phyloP scores from a whole-genome alignment of 2,113 vertebrate species.

The Cephalopholis sonnerati region DNA sequence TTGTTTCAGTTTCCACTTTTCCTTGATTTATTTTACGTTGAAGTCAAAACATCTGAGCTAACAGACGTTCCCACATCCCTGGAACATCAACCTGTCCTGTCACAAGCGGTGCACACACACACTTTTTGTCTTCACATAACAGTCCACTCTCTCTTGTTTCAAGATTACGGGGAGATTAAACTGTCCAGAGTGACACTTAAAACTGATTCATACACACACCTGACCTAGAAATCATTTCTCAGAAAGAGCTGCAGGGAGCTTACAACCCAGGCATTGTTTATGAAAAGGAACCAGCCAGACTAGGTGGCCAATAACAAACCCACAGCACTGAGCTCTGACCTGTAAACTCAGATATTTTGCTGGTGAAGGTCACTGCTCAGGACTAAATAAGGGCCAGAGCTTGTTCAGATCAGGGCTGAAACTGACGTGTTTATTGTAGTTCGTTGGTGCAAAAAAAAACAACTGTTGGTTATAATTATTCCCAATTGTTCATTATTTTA shows the following conservation, averaged over 20 bases:
- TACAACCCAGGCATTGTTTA: neutral
- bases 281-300: conserved; percentile 36
- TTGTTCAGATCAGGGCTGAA: neutral
- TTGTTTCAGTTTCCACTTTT: neutral
- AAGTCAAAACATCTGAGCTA: neutral
- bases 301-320: conserved; percentile 10
- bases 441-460: neutral
- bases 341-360: conserved; percentile 47
- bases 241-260: neutral
- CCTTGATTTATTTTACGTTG: neutral
- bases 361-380: conserved; percentile 66
- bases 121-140: neutral
- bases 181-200: neutral
- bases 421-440: neutral
- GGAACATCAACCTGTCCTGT: neutral
- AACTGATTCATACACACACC: neutral
- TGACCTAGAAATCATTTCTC: neutral
- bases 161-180: neutral
- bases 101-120: neutral
- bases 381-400: conserved; percentile 38
- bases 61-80: neutral
- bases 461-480: neutral
- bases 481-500: neutral
- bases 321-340: conserved; percentile 31
- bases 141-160: neutral